Percentiles rank a stretch among this genome's conserved stretches.
These are phyloP conservation scores for Penaeus vannamei DNA, from an alignment of 1,140 invertebrate genomes.

Conservation along the genomic window DNA sequence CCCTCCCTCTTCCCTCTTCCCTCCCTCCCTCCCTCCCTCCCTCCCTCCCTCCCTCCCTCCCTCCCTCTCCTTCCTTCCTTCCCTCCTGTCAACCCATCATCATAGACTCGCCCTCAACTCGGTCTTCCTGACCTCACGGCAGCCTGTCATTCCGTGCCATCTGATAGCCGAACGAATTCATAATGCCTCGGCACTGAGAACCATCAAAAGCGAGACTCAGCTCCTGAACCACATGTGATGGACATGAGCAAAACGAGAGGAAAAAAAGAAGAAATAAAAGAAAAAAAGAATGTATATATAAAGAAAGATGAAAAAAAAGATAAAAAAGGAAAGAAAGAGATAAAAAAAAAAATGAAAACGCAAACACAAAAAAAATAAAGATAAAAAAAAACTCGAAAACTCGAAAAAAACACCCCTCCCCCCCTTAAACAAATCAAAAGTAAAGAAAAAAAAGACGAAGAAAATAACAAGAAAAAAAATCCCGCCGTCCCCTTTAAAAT, in stretches of 20 bases:
- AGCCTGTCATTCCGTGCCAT: too few relatives aligned
- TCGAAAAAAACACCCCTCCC: too few relatives aligned
- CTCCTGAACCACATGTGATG: not conserved
- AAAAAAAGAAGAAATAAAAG: not conserved
- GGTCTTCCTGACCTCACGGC: too few relatives aligned
- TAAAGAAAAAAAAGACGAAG: too few relatives aligned
- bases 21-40: not conserved
- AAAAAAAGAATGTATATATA: not conserved
- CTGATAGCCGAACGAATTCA: too few relatives aligned
- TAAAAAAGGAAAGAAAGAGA: not conserved
- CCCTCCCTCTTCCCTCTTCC: not conserved
- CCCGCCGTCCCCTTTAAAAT: too few relatives aligned
- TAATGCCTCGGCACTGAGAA: too few relatives aligned
- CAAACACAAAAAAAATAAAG: not conserved
- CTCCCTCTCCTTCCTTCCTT: not conserved
- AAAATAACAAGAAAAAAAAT: too few relatives aligned
- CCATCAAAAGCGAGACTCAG: not conserved
- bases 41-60: not conserved
- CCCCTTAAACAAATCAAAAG: too few relatives aligned
- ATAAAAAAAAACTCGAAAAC: too few relatives aligned
- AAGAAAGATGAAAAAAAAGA: not conserved
- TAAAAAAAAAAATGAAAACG: too few relatives aligned
- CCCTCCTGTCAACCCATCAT: not conserved
- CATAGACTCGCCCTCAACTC: slow-evolving; percentile 16
- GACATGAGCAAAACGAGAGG: not conserved